phyloP scores from a whole-genome alignment of 92 coral and sea anemone genomes.

The Phenganax marumi region DNA sequence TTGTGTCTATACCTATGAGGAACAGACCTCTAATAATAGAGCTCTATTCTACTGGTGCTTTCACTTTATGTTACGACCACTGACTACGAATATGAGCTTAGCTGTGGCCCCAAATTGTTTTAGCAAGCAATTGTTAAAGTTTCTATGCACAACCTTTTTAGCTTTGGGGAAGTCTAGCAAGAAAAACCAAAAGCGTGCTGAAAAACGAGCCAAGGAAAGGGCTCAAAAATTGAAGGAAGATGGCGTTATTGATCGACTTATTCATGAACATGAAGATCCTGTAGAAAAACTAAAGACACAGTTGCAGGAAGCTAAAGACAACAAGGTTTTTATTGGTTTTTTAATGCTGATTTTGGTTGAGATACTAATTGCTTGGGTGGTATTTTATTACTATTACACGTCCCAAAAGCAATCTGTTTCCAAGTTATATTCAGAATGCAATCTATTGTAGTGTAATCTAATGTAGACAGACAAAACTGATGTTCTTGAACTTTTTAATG shows the following conservation, averaged over 20 bases:
- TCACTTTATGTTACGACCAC: too few relatives aligned
- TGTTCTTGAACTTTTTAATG: neutral
- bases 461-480: too few relatives aligned
- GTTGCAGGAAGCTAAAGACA: constrained; percentile 73
- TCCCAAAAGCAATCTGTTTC: neutral
- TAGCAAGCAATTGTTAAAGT: too few relatives aligned
- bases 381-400: neutral
- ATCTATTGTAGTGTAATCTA: too few relatives aligned
- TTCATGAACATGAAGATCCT: constrained; percentile 63
- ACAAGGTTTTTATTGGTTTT: constrained; percentile 55
- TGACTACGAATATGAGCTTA: too few relatives aligned
- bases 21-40: too few relatives aligned
- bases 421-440: too few relatives aligned
- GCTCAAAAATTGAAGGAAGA: constrained; percentile 68
- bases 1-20: too few relatives aligned
- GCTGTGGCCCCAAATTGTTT: too few relatives aligned
- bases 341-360: neutral
- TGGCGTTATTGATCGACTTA: constrained; percentile 54
- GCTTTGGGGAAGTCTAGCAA: constrained; percentile 48
- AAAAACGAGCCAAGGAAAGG: constrained; percentile 62
- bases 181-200: constrained; percentile 75
- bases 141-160: neutral
- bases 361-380: neutral
- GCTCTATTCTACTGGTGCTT: too few relatives aligned
- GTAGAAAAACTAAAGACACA: constrained; percentile 59